Evolutionary conservation across 2,113 vertebrate genomes (phyloP).

Genomic region (Carassius auratus): DNA sequence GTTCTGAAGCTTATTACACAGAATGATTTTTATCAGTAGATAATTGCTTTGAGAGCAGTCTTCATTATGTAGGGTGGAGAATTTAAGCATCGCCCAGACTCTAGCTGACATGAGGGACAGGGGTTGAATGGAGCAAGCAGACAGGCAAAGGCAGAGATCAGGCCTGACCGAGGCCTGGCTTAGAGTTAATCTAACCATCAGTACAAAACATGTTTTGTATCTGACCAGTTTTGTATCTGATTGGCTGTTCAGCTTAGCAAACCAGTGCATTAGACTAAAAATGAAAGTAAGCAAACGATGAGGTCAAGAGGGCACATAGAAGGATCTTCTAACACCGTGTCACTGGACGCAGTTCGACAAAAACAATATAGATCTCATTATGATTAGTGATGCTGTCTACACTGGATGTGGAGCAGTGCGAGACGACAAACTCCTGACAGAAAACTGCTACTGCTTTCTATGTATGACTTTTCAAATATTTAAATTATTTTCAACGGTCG

Average conservation of each 20-base stretch:
- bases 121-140: slow-evolving; percentile 30
- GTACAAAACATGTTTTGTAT: background rate
- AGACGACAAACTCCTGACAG: no score
- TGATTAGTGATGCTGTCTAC: no score
- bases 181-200: slow-evolving; percentile 12
- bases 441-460: no score
- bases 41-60: slow-evolving; percentile 57
- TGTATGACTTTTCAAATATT: no score
- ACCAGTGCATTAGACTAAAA: background rate
- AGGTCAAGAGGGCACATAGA: background rate
- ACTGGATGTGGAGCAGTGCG: no score
- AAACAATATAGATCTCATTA: no score
- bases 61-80: slow-evolving; percentile 47
- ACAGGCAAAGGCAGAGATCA: background rate
- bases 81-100: slow-evolving; percentile 3
- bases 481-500: no score
- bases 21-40: slow-evolving; percentile 51
- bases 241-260: background rate
- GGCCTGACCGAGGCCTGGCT: background rate
- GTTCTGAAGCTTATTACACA: slow-evolving; percentile 48
- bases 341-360: no score
- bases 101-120: slow-evolving; percentile 24
- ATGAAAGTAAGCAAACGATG: background rate
- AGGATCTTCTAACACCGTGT: no score
- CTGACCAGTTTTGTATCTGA: background rate